Evolutionary conservation across 2,113 vertebrate genomes (phyloP), one percentile per base, ranked within the genome.

Genomic region (Seriola quinqueradiata): DNA sequence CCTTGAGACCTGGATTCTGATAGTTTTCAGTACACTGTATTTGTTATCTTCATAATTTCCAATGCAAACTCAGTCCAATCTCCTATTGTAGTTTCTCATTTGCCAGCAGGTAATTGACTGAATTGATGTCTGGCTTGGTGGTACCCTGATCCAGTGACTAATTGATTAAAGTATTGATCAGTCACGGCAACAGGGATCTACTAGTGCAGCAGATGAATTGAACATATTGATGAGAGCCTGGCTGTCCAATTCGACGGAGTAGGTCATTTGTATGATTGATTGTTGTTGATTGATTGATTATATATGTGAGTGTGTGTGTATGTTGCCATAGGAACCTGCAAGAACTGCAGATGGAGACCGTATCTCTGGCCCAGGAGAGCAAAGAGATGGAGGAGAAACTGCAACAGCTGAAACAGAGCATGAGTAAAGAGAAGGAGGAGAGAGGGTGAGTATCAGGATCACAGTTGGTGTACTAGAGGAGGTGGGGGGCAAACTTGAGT

Each of bases 401-500:
- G 52, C 90, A 77, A 65, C 93, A 96, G 67, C 95, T 99, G 21
- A 96, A 95, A 65, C 92, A 92, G 64, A 90, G 83, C 79, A 96
- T 96, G 96, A 96, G 87, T 72, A 95, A 91, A 88, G 96, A 97
- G 89, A 99, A 97, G 81, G 91, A 95, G 81, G 96, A 98, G 87
- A 94, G 95, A 87, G 93, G 88, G 98, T 99, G 89, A 87, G 97
- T 96, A 75, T 77, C 57, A 38, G 21, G 69, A 28, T 55, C 66
- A 28, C 2, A 72, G 44, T 44, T 44, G 17, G n/a, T 85, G 66
- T 16, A 28, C 19, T 34, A 72, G 58, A 21, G 0, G 28, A 52
- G n/a, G 8, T 13, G 5, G 19, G 28, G 34, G 36, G 25, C 59
- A 60, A 61, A 59, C 57, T 25, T 19, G 19, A 32, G 73, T 23